phyloP scores from a whole-genome alignment of 2,113 vertebrate genomes.

The Alethe diademata region DNA sequence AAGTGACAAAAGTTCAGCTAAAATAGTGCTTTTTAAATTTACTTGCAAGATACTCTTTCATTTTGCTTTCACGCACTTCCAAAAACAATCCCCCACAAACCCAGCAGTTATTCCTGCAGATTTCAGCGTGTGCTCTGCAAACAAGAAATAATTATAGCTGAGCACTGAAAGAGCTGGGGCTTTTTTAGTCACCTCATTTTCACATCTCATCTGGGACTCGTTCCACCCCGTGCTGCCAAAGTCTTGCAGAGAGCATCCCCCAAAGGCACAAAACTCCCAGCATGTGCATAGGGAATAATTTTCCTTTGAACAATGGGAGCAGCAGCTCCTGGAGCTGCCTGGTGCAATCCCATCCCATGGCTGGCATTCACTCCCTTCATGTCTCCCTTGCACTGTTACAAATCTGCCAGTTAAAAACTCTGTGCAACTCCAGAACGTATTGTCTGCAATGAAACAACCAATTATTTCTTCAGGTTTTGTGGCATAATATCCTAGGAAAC shows the following conservation, averaged over 20 bases:
- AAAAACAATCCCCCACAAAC: slow-evolving; percentile 29
- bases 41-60: slow-evolving; percentile 9
- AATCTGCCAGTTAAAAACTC: slow-evolving; percentile 72
- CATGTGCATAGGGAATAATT: not conserved
- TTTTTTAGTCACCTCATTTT: not conserved
- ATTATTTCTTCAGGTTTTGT: slow-evolving; percentile 84
- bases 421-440: slow-evolving; percentile 71
- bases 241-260: not conserved
- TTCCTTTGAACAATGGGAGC: not conserved
- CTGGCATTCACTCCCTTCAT: slow-evolving; percentile 10
- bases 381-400: slow-evolving; percentile 57
- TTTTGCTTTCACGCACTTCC: slow-evolving; percentile 5
- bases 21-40: slow-evolving; percentile 44
- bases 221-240: not conserved
- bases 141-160: slow-evolving; percentile 40
- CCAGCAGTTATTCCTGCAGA: slow-evolving; percentile 18
- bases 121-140: not conserved
- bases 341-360: not conserved
- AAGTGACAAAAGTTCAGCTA: slow-evolving; percentile 14
- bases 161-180: not conserved
- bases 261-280: not conserved
- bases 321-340: not conserved
- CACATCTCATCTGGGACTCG: not conserved
- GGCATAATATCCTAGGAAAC: slow-evolving; percentile 85
- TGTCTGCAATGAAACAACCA: slow-evolving; percentile 80